phyloP scores from a whole-genome alignment of 2,888 invertebrate genomes.

The Marasmarcha lunaedactyla region DNA sequence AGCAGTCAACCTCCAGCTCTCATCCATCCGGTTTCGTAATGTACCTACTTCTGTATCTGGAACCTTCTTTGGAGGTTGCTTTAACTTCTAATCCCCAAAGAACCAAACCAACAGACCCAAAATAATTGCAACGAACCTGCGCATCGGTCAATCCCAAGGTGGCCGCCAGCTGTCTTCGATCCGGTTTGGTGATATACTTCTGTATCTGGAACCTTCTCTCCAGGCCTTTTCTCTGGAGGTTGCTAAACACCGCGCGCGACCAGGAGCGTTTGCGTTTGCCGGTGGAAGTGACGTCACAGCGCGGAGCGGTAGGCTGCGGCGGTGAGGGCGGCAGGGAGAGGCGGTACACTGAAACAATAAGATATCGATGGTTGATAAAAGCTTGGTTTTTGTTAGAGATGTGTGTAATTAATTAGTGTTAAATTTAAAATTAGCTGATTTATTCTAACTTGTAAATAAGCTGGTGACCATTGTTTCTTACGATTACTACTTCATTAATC shows the following conservation, averaged over 20 bases:
- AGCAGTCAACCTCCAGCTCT: too few relatives aligned
- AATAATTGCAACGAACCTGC: slow-evolving; percentile 80
- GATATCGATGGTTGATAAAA: slow-evolving; percentile 11
- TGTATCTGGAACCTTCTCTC: slow-evolving; percentile 93
- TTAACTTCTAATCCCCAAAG: too few relatives aligned
- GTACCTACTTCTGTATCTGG: too few relatives aligned
- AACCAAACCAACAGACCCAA: too few relatives aligned
- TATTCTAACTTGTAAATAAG: too few relatives aligned
- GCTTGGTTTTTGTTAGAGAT: too few relatives aligned
- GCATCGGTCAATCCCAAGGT: slow-evolving; percentile 94
- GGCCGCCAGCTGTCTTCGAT: slow-evolving; percentile 90
- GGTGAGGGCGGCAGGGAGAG: slow-evolving; percentile 47
- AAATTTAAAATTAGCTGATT: too few relatives aligned
- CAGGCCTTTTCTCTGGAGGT: slow-evolving; percentile 92
- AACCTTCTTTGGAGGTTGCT: too few relatives aligned
- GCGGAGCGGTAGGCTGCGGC: slow-evolving; percentile 38
- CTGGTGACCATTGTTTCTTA: too few relatives aligned
- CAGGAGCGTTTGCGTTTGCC: slow-evolving; percentile 90
- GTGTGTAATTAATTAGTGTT: too few relatives aligned
- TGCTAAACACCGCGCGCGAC: slow-evolving; percentile 96
- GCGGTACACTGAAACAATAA: slow-evolving; percentile 53
- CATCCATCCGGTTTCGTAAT: too few relatives aligned
- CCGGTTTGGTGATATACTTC: slow-evolving; percentile 96
- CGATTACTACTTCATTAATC: too few relatives aligned
- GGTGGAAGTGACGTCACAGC: slow-evolving; percentile 62